Evolutionary conservation across 2,113 vertebrate genomes (phyloP), one percentile per base, ranked within the genome.

Genomic region (Gnathonemus echidnorhynchus): DNA sequence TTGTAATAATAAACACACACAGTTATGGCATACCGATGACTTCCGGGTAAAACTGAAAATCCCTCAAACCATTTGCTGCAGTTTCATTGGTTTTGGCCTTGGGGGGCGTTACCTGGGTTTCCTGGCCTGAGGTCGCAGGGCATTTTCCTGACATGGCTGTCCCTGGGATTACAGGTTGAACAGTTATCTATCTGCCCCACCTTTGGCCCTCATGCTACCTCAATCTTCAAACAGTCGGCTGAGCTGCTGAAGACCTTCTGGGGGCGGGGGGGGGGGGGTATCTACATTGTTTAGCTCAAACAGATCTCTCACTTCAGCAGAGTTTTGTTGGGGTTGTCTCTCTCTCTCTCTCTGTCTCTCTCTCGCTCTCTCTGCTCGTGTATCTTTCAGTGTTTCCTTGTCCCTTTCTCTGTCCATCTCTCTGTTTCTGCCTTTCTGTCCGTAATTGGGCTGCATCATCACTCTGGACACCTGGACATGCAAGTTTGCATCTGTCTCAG

Each of bases 141-240:
- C 24, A 50, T 17, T 87, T 87, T 53, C 24, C 21, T 31, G 49
- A 31, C 9, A 53, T 21, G 86, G 48, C 87, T 89, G 66, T 88
- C 70, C 56, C 13, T 49, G 89, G 91, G 92, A 95, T 94, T 94
- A 93, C 89, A 91, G 66, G 5, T 85, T 9, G 80, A 86, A 66
- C 91, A 90, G 93, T 92, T 92, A 93, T 91, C 90, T 89, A 92
- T 93, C 93, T 94, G 93, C 91, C 15, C 1, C 1, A 1, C 45
- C 80, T 86, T 27, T 86, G 21, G 45, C n/a, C 24, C 21, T 46
- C 2, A 42, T 42, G 39, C 39, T 42, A 42, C 3, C 39, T 42
- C 39, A 42, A 42, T 42, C 39, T 0, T 42, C 39, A 42, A 42
- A 42, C 39, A 0, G 39, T 42, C 39, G 39, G 3, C 39, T 42